Evolutionary conservation across 2,888 invertebrate genomes (phyloP), one percentile per base, ranked within the genome.

Genomic region (Dicranocentrus wangi): DNA sequence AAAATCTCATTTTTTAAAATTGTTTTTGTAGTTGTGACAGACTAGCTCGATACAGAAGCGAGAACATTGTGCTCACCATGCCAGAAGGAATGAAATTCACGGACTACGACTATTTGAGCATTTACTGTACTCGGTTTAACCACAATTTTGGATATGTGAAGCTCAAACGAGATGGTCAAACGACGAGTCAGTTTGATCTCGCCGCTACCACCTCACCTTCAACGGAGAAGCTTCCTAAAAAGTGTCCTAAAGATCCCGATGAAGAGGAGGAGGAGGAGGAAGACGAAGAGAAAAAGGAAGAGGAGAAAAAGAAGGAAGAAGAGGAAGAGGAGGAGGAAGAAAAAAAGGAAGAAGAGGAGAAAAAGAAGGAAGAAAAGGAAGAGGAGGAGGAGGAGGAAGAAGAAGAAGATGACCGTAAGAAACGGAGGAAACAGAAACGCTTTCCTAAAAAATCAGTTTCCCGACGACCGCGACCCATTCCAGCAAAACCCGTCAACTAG

Each of bases 91-190:
- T 96, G 85, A 95, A 95, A 0, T 94, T 95, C 0, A 94, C 95
- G 89, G 95, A 96, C 89, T 94, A 96, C 87, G 95, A 96, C 89
- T 97, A 96, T 95, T 90, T 97, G 27, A 92, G 95, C 0, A 93
- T 97, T 0, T 97, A 95, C 95, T 96, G 96, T 88, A 94, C 96
- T 13, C 92, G 93, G 87, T 95, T 94, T 89, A 90, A 93, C 3
- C 95, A 96, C 88, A 96, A 96, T 90, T 97, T 96, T 88, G 97
- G 97, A 0, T 95, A 96, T 87, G 95, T 97, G 0, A 90, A 91
- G 87, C 93, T 97, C 69, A 96, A 96, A 0, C 94, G 93, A 88
- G 94, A 95, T 87, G 89, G 96, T 87, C n/a, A n/a, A n/a, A n/a
- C n/a, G n/a, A n/a, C n/a, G n/a, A n/a, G n/a, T n/a, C 95, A 96